Conservation (phyloP, 2,797 vertebrate species). For the Coendou prehensilis region DNA sequence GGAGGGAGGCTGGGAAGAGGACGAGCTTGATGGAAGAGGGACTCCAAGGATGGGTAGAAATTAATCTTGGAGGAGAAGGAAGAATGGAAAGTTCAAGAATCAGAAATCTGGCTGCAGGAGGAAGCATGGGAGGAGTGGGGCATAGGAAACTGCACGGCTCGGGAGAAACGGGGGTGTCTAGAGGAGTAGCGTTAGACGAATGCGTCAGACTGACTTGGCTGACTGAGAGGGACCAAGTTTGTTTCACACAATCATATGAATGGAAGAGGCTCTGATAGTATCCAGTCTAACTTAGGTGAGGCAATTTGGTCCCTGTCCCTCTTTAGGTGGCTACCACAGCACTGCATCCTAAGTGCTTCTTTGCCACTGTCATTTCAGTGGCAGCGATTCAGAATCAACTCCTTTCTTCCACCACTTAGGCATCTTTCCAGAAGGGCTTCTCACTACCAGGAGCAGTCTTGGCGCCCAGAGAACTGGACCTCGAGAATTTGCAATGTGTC, state of each 20-base stretch:
- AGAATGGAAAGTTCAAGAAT: background rate
- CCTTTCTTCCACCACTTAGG: background rate
- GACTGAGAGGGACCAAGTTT: background rate
- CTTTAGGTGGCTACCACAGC: background rate
- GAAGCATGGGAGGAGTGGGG: background rate
- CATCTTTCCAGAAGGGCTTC: background rate
- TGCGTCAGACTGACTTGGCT: background rate
- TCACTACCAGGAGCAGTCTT: background rate
- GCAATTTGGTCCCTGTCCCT: background rate
- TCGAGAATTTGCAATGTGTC: background rate
- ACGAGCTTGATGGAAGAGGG: background rate
- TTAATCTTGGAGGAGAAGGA: background rate
- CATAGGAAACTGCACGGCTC: background rate
- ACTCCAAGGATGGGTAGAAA: background rate
- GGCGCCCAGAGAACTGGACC: background rate
- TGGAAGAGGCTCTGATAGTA: background rate
- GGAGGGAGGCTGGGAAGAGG: background rate
- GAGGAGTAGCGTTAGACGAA: background rate
- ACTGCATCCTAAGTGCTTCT: background rate
- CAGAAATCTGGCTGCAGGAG: background rate
- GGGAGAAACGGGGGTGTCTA: background rate
- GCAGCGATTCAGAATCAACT: background rate
- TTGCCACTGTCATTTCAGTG: background rate
- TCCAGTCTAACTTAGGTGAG: background rate
- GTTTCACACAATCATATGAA: background rate